These are phyloP conservation scores for Coregonus suidteri DNA, from an alignment of 2,797 vertebrate species.

Conservation along the genomic window DNA sequence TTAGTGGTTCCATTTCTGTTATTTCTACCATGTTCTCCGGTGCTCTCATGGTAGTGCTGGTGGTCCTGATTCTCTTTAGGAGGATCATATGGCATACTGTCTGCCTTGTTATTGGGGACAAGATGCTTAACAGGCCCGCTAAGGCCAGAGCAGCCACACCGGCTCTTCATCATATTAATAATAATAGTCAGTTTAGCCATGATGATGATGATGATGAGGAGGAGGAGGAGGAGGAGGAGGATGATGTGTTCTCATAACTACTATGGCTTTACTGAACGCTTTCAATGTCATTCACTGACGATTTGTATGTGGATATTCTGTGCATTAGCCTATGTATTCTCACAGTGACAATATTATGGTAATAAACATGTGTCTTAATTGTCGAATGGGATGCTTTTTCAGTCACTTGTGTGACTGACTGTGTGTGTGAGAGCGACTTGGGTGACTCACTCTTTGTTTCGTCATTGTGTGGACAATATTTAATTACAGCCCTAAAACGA, in stretches of 20 bases:
- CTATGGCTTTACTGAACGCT: not conserved
- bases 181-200: not conserved
- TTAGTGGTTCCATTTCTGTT: not conserved
- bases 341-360: not conserved
- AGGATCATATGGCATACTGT: slow-evolving; percentile 81
- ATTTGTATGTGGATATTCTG: not conserved
- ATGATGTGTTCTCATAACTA: not conserved
- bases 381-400: not conserved
- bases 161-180: not conserved
- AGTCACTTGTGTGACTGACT: not conserved
- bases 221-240: not conserved
- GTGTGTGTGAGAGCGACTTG: not conserved
- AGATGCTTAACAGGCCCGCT: slow-evolving; percentile 64
- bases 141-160: slow-evolving; percentile 8
- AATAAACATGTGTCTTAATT: not conserved
- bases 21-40: slow-evolving; percentile 73
- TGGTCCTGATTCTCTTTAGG: slow-evolving; percentile 74
- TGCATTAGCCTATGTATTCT: not conserved
- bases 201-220: not conserved
- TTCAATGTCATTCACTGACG: not conserved
- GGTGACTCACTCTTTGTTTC: not conserved
- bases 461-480: not conserved
- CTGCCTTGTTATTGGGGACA: slow-evolving; percentile 72
- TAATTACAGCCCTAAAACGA: not conserved
- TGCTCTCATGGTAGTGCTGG: slow-evolving; percentile 75